phyloP scores from a whole-genome alignment of 2,113 vertebrate species.

The Xyliphius kryptos region DNA sequence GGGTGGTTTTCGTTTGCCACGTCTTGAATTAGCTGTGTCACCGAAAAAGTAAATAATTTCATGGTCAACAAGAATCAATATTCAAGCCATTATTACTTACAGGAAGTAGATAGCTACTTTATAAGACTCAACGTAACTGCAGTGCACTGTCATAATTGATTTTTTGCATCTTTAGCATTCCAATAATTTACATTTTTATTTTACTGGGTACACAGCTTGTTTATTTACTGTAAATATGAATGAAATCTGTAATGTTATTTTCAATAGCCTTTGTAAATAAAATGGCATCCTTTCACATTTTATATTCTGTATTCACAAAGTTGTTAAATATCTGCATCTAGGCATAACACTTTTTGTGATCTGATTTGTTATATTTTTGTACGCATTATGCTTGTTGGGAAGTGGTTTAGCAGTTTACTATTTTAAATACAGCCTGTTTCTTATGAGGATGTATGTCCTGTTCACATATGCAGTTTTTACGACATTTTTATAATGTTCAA shows the following conservation, averaged over 20 bases:
- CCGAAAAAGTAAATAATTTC: slow-evolving; percentile 70
- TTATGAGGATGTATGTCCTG: slow-evolving; percentile 33
- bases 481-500: neutral
- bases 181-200: slow-evolving; percentile 23
- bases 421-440: slow-evolving; percentile 10
- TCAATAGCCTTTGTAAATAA: slow-evolving; percentile 67
- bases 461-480: slow-evolving; percentile 35
- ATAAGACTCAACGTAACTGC: slow-evolving; percentile 36
- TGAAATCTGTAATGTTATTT: slow-evolving; percentile 66
- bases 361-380: slow-evolving; percentile 60
- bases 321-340: slow-evolving; percentile 33
- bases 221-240: slow-evolving; percentile 74
- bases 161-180: slow-evolving; percentile 15
- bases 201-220: slow-evolving; percentile 48
- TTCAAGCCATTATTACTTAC: slow-evolving; percentile 3
- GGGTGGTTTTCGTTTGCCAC: slow-evolving; percentile 66
- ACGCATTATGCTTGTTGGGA: slow-evolving; percentile 36
- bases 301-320: slow-evolving; percentile 55
- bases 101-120: slow-evolving; percentile 15
- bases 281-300: slow-evolving; percentile 25
- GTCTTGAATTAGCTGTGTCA: slow-evolving; percentile 70
- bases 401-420: slow-evolving; percentile 27
- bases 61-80: slow-evolving; percentile 33
- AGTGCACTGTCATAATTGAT: slow-evolving; percentile 26
- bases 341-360: slow-evolving; percentile 36